Base-by-base conservation (phyloP, 2,797 vertebrate species). In the Spea hammondii region DNA sequence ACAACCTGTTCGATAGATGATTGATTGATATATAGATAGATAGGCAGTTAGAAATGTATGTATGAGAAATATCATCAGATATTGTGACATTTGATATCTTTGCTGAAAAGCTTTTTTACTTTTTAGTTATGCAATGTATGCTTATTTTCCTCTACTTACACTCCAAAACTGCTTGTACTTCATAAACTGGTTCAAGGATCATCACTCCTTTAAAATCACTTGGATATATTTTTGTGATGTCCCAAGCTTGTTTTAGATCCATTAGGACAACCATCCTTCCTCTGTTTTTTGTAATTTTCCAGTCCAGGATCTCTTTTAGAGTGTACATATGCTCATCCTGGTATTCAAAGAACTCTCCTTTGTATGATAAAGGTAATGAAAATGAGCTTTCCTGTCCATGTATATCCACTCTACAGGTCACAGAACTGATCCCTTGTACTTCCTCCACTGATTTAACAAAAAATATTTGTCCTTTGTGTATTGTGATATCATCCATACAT, bases 291-390 rank as follows among this genome's bases (percentile, higher is more conserved):
- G 92, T 86, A 59, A 95, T 93, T 86, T 94, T 95, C 92, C 93
- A 94, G 71, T 93, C 88, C 0, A 92, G 87, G 65, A 94, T 90
- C 75, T 96, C 94, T 83, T 91, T 90, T 11, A 96, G 83, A 4
- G 93, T 95, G 78, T 95, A 95, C 68, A 92, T 91, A 79, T 88
- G 91, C 67, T 94, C 89, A 82, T 95, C 94, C 78, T 93, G 89
- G 62, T 91, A 93, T 79, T 96, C 94, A 0, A 89, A 92, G 78
- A 96, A 95, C 70, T 87, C 84, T 79, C 94, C 94, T 84, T 91
- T 81, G 87, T 90, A 90, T 0, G 90, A 92, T 71, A 93, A 8
- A 11, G 90, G 88, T 74, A 96, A 81, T 4, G 65, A 83, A 79
- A 95, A 92, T 6, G 79, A 85, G 45, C 88, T 83, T 74, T 77